phyloP scores from a whole-genome alignment of 2,113 vertebrate genomes.

The Vidua macroura region DNA sequence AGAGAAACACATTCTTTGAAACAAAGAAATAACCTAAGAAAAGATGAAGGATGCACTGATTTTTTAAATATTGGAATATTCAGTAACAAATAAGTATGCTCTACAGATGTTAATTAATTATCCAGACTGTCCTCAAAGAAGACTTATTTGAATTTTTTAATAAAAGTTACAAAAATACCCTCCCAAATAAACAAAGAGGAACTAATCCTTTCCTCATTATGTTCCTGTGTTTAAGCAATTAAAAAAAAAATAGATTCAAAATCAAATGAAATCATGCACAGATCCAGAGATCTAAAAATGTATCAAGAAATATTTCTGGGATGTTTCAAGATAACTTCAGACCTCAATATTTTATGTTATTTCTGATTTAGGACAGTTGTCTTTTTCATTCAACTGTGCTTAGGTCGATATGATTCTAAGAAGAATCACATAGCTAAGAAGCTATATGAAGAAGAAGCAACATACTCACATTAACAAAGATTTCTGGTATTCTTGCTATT shows the following conservation, averaged over 20 bases:
- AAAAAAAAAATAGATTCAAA: not conserved
- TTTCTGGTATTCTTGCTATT: not conserved
- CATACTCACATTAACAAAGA: not conserved
- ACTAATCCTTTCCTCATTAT: not conserved
- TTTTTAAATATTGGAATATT: not conserved
- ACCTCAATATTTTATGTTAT: not conserved
- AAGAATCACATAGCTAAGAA: not conserved
- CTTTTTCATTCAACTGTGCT: not conserved
- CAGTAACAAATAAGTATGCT: not conserved
- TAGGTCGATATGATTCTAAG: not conserved
- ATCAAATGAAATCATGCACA: not conserved
- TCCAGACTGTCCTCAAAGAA: not conserved
- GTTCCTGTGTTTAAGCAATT: not conserved
- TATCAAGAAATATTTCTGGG: not conserved
- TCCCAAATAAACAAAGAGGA: not conserved
- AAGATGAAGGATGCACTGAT: not conserved
- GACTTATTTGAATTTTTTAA: not conserved
- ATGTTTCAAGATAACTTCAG: not conserved
- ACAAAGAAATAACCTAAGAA: not conserved
- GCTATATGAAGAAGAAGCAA: too few species aligned
- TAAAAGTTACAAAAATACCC: not conserved
- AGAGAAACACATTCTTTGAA: not conserved
- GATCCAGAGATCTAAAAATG: not conserved
- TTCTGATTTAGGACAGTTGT: not conserved
- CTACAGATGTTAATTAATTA: not conserved